Conservation (phyloP, 2,888 invertebrate species). For the Augochlorella aurata region DNA sequence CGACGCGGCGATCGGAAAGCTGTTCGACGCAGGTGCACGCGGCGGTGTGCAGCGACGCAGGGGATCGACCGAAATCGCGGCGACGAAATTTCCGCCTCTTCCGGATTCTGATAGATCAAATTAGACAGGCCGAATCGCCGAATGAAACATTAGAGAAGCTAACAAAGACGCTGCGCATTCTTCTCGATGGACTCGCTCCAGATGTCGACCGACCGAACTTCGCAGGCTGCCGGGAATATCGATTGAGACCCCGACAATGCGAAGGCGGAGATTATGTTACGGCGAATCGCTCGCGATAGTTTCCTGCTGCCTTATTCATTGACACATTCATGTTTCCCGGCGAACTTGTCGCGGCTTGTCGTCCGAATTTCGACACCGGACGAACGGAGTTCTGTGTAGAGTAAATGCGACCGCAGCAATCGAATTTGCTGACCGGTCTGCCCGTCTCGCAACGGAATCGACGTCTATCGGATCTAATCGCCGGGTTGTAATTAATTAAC, state of each 20-base stretch:
- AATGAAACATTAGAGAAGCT: slow-evolving; percentile 52
- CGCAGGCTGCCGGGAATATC: slow-evolving; percentile 30
- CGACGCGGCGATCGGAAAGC: background rate
- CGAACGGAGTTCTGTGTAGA: background rate
- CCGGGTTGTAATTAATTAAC: background rate
- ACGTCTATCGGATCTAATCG: background rate
- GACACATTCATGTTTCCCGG: slow-evolving; percentile 12
- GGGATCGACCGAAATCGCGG: too few species aligned
- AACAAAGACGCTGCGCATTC: slow-evolving; percentile 45
- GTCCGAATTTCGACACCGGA: background rate
- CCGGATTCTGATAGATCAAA: slow-evolving; percentile 57
- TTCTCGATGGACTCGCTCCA: slow-evolving; percentile 24
- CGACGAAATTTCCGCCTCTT: slow-evolving; percentile 2
- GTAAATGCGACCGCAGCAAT: background rate
- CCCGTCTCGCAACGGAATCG: background rate
- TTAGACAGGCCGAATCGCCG: slow-evolving; percentile 50
- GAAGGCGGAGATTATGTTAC: slow-evolving; percentile 29
- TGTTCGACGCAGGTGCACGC: background rate
- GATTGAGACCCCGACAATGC: slow-evolving; percentile 33
- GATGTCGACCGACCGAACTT: slow-evolving; percentile 39
- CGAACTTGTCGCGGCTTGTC: slow-evolving; percentile 11
- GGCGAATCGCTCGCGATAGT: background rate
- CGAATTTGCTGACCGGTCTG: background rate
- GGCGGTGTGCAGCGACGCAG: background rate
- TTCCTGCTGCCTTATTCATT: slow-evolving; percentile 19